phyloP scores from a whole-genome alignment of 1,140 invertebrate genomes.

The Pachypsylla venusta region DNA sequence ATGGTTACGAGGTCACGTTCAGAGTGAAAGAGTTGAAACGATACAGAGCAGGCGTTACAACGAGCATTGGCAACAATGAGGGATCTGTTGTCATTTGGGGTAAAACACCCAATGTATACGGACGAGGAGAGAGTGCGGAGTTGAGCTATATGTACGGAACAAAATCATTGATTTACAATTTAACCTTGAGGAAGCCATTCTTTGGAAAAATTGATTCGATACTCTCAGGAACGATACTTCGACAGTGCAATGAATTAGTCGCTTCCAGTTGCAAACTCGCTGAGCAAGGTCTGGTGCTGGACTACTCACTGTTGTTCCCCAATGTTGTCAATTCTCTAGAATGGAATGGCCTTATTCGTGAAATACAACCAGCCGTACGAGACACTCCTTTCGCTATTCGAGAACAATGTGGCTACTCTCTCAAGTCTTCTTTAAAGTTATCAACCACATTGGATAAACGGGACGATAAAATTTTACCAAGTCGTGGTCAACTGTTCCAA shows the following conservation, averaged over 20 bases:
- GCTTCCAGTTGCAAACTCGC: constrained; percentile 61
- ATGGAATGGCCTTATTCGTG: constrained; percentile 65
- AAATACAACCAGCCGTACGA: constrained; percentile 45
- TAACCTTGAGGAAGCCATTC: not conserved
- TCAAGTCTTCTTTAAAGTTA: constrained; percentile 71
- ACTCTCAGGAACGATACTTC: constrained; percentile 47
- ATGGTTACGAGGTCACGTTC: constrained; percentile 75
- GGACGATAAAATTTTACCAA: constrained; percentile 63
- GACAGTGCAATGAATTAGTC: constrained; percentile 53
- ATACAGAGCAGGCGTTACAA: constrained; percentile 61
- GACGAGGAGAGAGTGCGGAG: constrained; percentile 59
- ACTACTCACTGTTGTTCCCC: constrained; percentile 45
- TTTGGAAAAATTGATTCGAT: constrained; percentile 35
- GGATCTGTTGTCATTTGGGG: constrained; percentile 55
- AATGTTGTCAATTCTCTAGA: constrained; percentile 57
- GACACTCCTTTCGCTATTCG: constrained; percentile 59
- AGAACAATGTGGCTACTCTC: constrained; percentile 65
- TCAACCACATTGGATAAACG: constrained; percentile 59
- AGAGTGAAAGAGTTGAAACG: constrained; percentile 57
- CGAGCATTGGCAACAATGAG: constrained; percentile 71
- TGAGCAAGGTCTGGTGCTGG: constrained; percentile 46
- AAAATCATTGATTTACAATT: constrained; percentile 50
- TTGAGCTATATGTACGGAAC: constrained; percentile 59
- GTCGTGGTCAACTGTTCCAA: constrained; percentile 47
- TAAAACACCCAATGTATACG: constrained; percentile 60